Conservation (phyloP, 2,797 vertebrate species). For the Sphenodon punctatus region DNA sequence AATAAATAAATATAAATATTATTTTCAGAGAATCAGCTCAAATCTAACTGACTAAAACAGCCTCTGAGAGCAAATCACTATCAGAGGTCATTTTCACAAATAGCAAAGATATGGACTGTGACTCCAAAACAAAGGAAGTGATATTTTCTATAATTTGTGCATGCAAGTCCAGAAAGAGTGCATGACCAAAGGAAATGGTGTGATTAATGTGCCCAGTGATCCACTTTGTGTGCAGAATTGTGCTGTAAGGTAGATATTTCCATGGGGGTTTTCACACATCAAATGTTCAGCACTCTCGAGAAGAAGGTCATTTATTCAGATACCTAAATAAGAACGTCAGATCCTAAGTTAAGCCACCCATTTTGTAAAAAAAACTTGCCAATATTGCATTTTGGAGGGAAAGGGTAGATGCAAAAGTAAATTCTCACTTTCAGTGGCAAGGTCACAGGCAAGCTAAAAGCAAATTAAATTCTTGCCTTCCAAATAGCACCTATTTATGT, state of each 20-base stretch:
- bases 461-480: not conserved
- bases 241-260: not conserved
- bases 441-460: not conserved
- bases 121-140: not conserved
- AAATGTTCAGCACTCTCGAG: not conserved
- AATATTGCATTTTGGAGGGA: not conserved
- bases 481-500: not conserved
- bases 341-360: too few species aligned
- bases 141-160: not conserved
- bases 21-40: not conserved
- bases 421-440: not conserved
- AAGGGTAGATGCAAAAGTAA: not conserved
- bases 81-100: fast-evolving
- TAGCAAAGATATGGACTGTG: not conserved
- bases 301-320: not conserved
- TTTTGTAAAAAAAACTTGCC: not conserved
- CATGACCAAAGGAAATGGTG: not conserved
- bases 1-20: too few species aligned
- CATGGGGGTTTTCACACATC: not conserved
- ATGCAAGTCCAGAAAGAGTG: not conserved
- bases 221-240: not conserved
- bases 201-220: not conserved
- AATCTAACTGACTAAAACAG: not conserved
- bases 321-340: too few species aligned
- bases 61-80: not conserved